phyloP scores from a whole-genome alignment of 2,797 vertebrate genomes.

The Megaceryle alcyon region DNA sequence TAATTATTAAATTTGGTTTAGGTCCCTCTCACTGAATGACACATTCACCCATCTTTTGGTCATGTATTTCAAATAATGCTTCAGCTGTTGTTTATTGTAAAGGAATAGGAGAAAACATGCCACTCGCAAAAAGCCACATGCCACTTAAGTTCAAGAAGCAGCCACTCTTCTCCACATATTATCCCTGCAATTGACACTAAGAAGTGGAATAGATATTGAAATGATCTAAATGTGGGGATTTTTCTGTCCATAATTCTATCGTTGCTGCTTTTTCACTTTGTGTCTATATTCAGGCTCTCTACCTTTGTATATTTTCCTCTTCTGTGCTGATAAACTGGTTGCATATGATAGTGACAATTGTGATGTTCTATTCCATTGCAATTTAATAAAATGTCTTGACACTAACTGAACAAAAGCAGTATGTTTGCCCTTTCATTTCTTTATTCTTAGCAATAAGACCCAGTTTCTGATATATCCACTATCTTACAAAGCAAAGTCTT shows the following conservation, averaged over 20 bases:
- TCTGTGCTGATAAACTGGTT: neutral
- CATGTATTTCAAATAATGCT: neutral
- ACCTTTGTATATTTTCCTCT: neutral
- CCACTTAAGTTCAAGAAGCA: neutral
- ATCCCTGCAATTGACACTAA: neutral
- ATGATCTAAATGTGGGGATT: constrained; percentile 32
- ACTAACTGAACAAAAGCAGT: neutral
- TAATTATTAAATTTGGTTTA: neutral
- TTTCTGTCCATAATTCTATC: constrained; percentile 36
- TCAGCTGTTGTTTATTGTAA: neutral
- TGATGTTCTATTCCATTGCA: neutral
- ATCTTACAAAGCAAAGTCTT: neutral
- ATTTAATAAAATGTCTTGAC: neutral
- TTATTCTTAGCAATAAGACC: neutral
- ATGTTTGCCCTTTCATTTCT: neutral
- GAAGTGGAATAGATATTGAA: constrained; percentile 50
- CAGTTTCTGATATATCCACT: neutral
- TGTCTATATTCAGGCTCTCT: neutral
- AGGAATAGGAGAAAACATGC: neutral
- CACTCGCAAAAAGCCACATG: neutral
- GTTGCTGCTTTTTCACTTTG: neutral
- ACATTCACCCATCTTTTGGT: neutral
- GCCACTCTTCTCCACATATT: neutral
- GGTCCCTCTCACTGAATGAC: neutral
- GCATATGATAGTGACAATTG: neutral